Conservation (phyloP, 1,140 invertebrate genomes). For the Platyscapa corneri region DNA sequence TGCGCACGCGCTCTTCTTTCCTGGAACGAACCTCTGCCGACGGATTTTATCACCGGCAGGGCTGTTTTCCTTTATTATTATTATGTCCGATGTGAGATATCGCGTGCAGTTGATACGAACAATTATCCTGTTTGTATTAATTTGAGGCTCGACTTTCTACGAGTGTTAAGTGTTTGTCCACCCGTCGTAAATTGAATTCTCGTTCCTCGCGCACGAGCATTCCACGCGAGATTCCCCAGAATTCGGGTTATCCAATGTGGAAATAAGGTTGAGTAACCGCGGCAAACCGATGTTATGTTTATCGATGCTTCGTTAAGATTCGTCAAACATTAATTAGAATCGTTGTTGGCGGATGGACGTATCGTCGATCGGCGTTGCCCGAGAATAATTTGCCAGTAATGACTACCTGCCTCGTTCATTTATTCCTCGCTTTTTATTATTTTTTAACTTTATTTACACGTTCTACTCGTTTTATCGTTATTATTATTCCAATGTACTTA, state of each 20-base stretch:
- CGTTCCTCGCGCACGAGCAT: not conserved
- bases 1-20: not conserved
- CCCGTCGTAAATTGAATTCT: not conserved
- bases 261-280: too few species aligned
- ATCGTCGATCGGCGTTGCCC: too few species aligned
- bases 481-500: not conserved
- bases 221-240: too few species aligned
- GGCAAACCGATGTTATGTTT: too few species aligned
- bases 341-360: too few species aligned
- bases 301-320: too few species aligned
- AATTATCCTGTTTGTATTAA: slow-evolving; percentile 25
- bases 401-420: too few species aligned
- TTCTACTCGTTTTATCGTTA: not conserved
- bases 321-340: too few species aligned
- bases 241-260: too few species aligned
- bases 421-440: too few species aligned
- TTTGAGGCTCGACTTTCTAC: not conserved
- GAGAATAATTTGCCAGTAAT: too few species aligned
- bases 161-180: not conserved
- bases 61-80: slow-evolving; percentile 21
- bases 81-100: slow-evolving; percentile 1
- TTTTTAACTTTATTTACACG: too few species aligned
- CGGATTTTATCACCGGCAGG: not conserved
- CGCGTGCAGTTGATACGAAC: not conserved
- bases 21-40: not conserved